These are phyloP conservation scores for Perdita meconis DNA, from an alignment of 2,888 invertebrate species.

Conservation along the genomic window DNA sequence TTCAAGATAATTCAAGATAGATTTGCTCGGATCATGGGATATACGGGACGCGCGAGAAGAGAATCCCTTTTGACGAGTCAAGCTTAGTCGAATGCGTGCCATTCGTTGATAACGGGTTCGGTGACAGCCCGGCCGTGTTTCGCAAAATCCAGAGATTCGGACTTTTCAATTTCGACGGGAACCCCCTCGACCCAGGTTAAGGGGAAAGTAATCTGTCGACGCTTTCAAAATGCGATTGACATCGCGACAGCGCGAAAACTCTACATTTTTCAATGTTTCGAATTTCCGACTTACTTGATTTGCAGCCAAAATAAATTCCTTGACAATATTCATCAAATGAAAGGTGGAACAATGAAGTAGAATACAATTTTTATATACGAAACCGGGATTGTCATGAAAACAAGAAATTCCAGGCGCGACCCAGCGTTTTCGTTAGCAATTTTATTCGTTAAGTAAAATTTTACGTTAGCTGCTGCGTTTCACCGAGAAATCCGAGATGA, in stretches of 20 bases:
- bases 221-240: conserved; percentile 35
- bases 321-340: no score
- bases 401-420: no score
- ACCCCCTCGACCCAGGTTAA: conserved; percentile 35
- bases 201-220: conserved; percentile 54
- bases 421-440: no score
- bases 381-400: neutral
- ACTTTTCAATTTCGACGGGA: conserved; percentile 69
- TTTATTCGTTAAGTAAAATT: no score
- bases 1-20: conserved; percentile 73
- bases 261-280: neutral
- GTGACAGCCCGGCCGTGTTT: conserved; percentile 68
- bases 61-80: conserved; percentile 77
- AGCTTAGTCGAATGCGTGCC: conserved; percentile 75
- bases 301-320: neutral
- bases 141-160: conserved; percentile 71
- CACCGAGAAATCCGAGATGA: no score
- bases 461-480: no score
- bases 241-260: neutral
- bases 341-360: no score
- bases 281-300: neutral
- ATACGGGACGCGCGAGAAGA: conserved; percentile 57
- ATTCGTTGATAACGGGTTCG: conserved; percentile 73
- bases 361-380: no score
- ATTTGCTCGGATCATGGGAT: conserved; percentile 72